These are phyloP conservation scores for Antennarius striatus DNA, from an alignment of 2,113 vertebrate genomes.

Conservation along the genomic window DNA sequence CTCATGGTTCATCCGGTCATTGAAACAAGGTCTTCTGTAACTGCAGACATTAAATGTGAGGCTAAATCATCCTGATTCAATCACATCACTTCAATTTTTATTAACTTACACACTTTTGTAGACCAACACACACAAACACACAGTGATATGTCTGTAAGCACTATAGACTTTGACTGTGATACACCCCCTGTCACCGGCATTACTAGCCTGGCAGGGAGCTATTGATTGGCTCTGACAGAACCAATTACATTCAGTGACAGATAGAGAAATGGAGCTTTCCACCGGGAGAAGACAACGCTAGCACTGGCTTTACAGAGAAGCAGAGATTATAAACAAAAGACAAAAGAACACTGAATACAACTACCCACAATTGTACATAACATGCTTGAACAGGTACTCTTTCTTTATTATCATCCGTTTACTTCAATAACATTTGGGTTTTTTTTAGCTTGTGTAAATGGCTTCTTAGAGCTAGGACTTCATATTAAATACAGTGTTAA, in stretches of 20 bases:
- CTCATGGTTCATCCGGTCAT: conserved; percentile 24
- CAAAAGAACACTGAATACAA: conserved; percentile 41
- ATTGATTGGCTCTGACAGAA: conserved; percentile 79
- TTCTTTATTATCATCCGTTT: not conserved
- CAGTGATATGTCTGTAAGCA: conserved; percentile 51
- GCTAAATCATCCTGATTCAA: conserved; percentile 6
- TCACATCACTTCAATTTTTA: conserved; percentile 34
- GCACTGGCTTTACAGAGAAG: conserved; percentile 9
- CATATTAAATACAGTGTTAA: not conserved
- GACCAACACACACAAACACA: conserved; percentile 36
- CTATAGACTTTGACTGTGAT: conserved; percentile 63
- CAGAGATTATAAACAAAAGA: conserved; percentile 41
- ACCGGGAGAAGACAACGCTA: conserved; percentile 42
- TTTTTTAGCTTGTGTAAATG: not conserved
- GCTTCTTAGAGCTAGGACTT: not conserved
- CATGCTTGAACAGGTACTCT: conserved; percentile 6
- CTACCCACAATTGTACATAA: conserved; percentile 16
- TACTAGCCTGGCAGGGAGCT: conserved; percentile 62
- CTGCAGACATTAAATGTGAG: conserved; percentile 4
- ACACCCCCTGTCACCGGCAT: conserved; percentile 63
- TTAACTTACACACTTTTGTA: not conserved
- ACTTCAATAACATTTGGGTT: not conserved
- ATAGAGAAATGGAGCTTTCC: conserved; percentile 70
- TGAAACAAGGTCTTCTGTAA: conserved; percentile 13
- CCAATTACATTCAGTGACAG: conserved; percentile 77